Conservation (phyloP, 1,140 invertebrate species). For the Drosophila tani region DNA sequence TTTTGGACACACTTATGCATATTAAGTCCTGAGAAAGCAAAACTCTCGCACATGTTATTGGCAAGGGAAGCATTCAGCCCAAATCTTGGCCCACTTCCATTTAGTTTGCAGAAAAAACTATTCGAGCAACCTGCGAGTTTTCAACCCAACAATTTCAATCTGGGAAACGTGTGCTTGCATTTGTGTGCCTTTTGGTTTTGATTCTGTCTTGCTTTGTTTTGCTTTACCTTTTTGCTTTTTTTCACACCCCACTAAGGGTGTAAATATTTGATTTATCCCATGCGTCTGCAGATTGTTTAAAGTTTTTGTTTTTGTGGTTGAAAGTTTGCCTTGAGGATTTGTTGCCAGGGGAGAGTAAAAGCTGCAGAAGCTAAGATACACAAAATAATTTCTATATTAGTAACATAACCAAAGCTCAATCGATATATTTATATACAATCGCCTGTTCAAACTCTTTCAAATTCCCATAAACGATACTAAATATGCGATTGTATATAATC, state of each 20-base stretch:
- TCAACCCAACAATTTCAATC: constrained; percentile 19
- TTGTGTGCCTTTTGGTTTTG: constrained; percentile 45
- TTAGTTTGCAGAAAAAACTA: constrained; percentile 3
- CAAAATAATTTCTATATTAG: not conserved
- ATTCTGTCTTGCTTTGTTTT: constrained; percentile 23
- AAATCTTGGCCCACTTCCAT: not conserved
- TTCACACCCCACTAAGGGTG: constrained; percentile 46
- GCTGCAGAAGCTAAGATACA: not conserved
- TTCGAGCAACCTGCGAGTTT: constrained; percentile 20
- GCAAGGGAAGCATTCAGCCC: constrained; percentile 6
- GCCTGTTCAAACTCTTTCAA: constrained; percentile 62
- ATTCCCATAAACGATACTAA: constrained; percentile 50
- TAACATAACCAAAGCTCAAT: too few relatives aligned
- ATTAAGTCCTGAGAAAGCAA: constrained; percentile 47
- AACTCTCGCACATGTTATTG: constrained; percentile 48
- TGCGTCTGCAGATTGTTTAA: constrained; percentile 40
- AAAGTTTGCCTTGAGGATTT: constrained; percentile 23
- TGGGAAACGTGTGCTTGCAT: constrained; percentile 62
- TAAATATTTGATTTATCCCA: constrained; percentile 69
- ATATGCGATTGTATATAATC: constrained; percentile 61
- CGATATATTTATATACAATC: not conserved
- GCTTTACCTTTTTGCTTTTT: constrained; percentile 31
- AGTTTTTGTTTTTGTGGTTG: constrained; percentile 1
- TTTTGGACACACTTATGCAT: constrained; percentile 14
- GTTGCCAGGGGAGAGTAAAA: constrained; percentile 22